phyloP scores from a whole-genome alignment of 2,113 vertebrate species.

The Mustelus asterias region DNA sequence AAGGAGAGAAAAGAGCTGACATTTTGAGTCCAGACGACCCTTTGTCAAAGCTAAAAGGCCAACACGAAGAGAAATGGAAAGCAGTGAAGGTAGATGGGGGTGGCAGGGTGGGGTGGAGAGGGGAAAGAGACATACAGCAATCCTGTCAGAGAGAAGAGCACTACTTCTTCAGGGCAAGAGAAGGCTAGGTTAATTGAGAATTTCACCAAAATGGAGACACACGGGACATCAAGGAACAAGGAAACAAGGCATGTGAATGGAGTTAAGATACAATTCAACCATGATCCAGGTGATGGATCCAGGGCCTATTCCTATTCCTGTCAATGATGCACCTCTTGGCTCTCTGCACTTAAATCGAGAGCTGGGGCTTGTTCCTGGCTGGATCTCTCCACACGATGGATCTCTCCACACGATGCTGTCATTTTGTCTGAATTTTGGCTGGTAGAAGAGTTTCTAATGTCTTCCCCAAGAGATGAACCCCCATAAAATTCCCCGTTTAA shows the following conservation, averaged over 20 bases:
- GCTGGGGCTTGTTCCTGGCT: not conserved
- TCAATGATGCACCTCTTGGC: not conserved
- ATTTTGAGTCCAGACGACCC: too few relatives aligned
- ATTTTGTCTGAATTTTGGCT: not conserved
- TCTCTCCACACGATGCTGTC: too few relatives aligned
- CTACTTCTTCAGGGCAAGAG: too few relatives aligned
- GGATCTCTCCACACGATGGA: too few relatives aligned
- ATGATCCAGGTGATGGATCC: not conserved
- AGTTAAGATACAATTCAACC: not conserved
- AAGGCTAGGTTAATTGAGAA: not conserved
- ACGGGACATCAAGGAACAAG: not conserved
- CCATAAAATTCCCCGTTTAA: not conserved
- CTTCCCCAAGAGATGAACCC: not conserved
- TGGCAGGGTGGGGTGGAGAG: too few relatives aligned
- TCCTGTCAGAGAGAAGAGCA: too few relatives aligned
- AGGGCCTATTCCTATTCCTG: not conserved
- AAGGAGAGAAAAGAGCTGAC: too few relatives aligned
- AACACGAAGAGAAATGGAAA: too few relatives aligned
- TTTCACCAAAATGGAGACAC: not conserved
- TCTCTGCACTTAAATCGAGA: not conserved
- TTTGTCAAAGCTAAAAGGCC: too few relatives aligned
- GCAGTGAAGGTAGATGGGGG: too few relatives aligned
- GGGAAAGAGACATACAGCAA: too few relatives aligned
- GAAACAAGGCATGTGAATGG: not conserved
- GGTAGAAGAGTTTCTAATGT: not conserved